Base-by-base conservation (phyloP, 2,888 invertebrate species). In the Tribolium freemani region DNA sequence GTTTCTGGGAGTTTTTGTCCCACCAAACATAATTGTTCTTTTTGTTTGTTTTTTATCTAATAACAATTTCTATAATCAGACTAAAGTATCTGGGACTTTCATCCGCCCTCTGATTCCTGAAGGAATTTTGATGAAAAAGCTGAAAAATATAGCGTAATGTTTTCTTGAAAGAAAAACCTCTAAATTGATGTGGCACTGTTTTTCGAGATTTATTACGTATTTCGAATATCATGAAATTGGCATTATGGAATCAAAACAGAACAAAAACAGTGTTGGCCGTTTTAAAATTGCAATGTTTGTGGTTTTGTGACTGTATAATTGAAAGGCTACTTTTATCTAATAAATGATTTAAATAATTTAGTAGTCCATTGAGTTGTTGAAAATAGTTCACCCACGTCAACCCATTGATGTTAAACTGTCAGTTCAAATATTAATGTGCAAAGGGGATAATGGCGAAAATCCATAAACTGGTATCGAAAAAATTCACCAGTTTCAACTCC, bases 321-420 rank as follows among this genome's bases (percentile, higher is more conserved):
- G 13, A 21, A 6, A 3, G 45, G 21, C 26, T 48, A 44, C 56
- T 20, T 58, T 48, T 46, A 21, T 21, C 48, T 60, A 30, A 48
- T 60, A 48, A 48, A n/a, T 8, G 48, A 16, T 9, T 38, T 60
- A 53, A 69, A 69, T 69, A 60, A 60, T 69, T 69, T 21, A 53
- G 30, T 8, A 3, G 38, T 31, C 50, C 60, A 53, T 70, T 58
- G 71, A 71, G 30, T 45, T 66, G 71, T 58, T 67, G 71, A 66
- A 69, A 72, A 72, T 69, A 69, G 51, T 73, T 66, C 31, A 73
- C 69, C 69, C 73, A 70, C 13, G 54, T 73, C 73, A 73, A 66
- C 10, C 26, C 26, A 58, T 69, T 44, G 66, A 64, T 46, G 58
- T 54, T 16, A 50, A 66, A 53, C 69, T 69, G 72, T 69, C 72